Conservation (phyloP, 2,797 vertebrate species). For the Champsocephalus gunnari region DNA sequence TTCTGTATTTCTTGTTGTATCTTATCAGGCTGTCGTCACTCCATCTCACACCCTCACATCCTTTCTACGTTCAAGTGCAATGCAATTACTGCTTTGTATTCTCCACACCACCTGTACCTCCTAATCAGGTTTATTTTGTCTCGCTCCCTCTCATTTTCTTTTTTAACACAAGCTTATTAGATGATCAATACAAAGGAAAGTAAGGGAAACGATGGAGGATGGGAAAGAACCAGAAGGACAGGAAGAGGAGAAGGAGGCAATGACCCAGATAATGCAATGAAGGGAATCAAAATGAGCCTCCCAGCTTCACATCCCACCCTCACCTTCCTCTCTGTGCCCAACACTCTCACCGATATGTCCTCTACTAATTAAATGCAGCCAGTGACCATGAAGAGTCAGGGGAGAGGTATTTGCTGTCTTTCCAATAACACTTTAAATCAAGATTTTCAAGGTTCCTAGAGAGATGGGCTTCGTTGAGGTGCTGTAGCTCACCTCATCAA, state of each 20-base stretch:
- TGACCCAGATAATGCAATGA: slow-evolving; percentile 87
- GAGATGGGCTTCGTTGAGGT: slow-evolving; percentile 10
- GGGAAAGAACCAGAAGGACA: slow-evolving; percentile 26
- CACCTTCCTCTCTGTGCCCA: slow-evolving; percentile 3
- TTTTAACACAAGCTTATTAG: slow-evolving; percentile 20
- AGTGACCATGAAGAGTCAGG: neutral
- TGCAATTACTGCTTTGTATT: neutral
- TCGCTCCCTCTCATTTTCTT: neutral
- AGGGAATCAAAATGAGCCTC: slow-evolving; percentile 82
- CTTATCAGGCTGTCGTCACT: neutral
- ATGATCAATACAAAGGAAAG: slow-evolving; percentile 43
- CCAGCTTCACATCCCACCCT: slow-evolving; percentile 54
- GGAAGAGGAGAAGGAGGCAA: slow-evolving; percentile 60
- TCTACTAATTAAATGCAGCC: neutral
- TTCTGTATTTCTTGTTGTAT: slow-evolving; percentile 20
- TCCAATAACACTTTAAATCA: neutral
- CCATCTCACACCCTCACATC: neutral
- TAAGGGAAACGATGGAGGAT: slow-evolving; percentile 28
- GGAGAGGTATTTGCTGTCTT: neutral
- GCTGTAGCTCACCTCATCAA: slow-evolving; percentile 48
- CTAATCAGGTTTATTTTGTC: neutral
- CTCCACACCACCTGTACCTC: neutral
- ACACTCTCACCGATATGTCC: neutral
- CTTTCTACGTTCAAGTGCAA: slow-evolving; percentile 13
- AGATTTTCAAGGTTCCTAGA: slow-evolving; percentile 22